Evolutionary conservation across 2,797 vertebrate genomes (phyloP), one percentile per base, ranked within the genome.

Genomic region (Sternarchorhynchus goeldii): DNA sequence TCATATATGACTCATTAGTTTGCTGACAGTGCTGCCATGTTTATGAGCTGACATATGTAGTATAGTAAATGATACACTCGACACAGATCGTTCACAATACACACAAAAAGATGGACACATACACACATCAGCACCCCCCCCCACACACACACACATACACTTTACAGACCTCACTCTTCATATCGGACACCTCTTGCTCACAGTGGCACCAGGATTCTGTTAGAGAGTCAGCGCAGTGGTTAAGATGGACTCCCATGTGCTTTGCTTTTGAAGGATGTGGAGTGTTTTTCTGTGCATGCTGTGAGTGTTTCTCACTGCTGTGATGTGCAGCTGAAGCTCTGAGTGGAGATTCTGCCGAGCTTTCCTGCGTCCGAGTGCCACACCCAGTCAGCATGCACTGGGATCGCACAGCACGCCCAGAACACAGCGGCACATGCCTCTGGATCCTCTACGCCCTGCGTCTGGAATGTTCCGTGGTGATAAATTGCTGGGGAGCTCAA

Each of bases 281-380:
- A 4, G 34, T 36, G 34, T 7, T 36, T 36, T 7, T 7, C 6
- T 7, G 34, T 7, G 34, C 34, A 7, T 36, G 34, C 34, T 36
- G 34, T 36, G 34, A 36, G 34, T 4, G 34, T 91, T 91, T 88
- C 90, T 92, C 89, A 55, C 34, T 36, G 29, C 29, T 78, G 53
- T 16, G 21, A 41, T 5, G 59, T 57, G 66, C 59, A 92, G 82
- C 25, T 90, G 90, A 90, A 82, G 7, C 84, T 88, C 85, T 90
- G 91, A 92, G 92, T 91, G 92, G 81, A 93, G 92, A 88, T 79
- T 80, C 83, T 63, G 55, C 82, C 88, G 81, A 75, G 82, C 92
- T 91, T 89, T 79, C 90, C 92, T 91, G 91, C 93, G 90, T 92
- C 92, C 93, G 92, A 92, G 93, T 66, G 20, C 83, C 90, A 88